phyloP scores from a whole-genome alignment of 2,113 vertebrate genomes.

The Larimichthys crocea region DNA sequence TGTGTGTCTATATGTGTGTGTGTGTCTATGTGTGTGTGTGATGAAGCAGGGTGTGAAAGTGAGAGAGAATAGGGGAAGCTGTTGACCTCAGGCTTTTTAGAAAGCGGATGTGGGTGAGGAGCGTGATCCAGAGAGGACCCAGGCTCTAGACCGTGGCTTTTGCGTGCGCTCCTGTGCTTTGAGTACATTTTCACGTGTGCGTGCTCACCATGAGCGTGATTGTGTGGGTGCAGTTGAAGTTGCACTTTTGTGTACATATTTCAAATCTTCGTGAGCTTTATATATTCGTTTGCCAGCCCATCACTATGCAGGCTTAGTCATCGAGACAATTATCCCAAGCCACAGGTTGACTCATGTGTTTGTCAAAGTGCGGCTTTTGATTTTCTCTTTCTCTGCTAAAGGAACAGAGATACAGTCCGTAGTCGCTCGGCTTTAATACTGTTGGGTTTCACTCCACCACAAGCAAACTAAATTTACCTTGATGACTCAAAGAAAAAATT shows the following conservation, averaged over 20 bases:
- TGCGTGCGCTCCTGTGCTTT: slow-evolving; percentile 30
- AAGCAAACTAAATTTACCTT: slow-evolving; percentile 44
- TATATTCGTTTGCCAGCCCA: slow-evolving; percentile 57
- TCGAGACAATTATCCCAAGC: slow-evolving; percentile 77
- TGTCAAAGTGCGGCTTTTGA: slow-evolving; percentile 73
- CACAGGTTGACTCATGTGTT: slow-evolving; percentile 85
- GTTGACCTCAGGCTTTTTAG: slow-evolving; percentile 73
- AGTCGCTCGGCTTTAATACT: slow-evolving; percentile 20
- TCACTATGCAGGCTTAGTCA: slow-evolving; percentile 79
- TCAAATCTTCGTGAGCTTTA: slow-evolving; percentile 45
- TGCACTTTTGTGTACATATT: slow-evolving; percentile 55
- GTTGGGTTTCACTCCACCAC: slow-evolving; percentile 38
- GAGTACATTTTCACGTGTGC: not conserved
- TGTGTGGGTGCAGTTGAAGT: slow-evolving; percentile 41
- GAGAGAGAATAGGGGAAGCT: slow-evolving; percentile 80
- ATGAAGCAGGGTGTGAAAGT: slow-evolving; percentile 78
- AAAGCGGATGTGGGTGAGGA: slow-evolving; percentile 80
- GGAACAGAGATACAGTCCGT: slow-evolving; percentile 22
- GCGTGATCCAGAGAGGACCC: slow-evolving; percentile 58
- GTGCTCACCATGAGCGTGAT: slow-evolving; percentile 15
- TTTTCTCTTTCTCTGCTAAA: slow-evolving; percentile 37
- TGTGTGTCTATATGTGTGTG: no score
- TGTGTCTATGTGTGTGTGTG: not conserved
- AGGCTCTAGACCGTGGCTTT: slow-evolving; percentile 28
- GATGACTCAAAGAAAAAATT: slow-evolving; percentile 40